Conservation (phyloP, 2,113 vertebrate genomes). For the Coryphaenoides rupestris region DNA sequence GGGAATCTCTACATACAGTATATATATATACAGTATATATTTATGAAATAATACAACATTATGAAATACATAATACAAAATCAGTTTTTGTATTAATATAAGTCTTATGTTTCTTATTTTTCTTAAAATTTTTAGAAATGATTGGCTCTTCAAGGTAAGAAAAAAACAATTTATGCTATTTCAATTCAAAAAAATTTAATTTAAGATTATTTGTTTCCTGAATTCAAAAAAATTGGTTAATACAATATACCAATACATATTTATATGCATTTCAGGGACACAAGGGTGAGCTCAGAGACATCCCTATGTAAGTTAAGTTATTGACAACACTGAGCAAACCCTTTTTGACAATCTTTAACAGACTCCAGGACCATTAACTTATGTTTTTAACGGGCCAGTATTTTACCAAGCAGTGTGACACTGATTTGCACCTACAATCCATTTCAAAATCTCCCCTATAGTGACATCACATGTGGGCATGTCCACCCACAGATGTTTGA, state of each 20-base stretch:
- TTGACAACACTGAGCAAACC: too few relatives aligned
- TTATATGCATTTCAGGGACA: constrained; percentile 76
- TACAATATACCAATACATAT: background rate
- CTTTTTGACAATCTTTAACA: background rate
- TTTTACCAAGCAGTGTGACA: too few relatives aligned
- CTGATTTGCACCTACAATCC: too few relatives aligned
- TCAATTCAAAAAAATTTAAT: too few relatives aligned
- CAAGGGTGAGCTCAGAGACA: constrained; percentile 95
- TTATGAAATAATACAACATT: too few relatives aligned
- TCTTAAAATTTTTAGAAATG: constrained; percentile 38
- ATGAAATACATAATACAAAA: background rate
- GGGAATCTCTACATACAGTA: too few relatives aligned
- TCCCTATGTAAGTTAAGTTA: constrained; percentile 82
- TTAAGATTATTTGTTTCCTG: too few relatives aligned
- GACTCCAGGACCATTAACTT: background rate
- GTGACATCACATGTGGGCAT: too few relatives aligned
- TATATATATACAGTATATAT: too few relatives aligned
- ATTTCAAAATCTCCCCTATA: too few relatives aligned
- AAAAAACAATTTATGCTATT: background rate
- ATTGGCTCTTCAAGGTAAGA: constrained; percentile 59
- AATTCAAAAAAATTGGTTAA: too few relatives aligned
- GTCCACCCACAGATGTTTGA: too few relatives aligned
- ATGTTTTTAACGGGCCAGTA: background rate
- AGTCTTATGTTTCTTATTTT: background rate
- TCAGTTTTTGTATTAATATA: background rate